A percentile compares a stretch with the other conserved stretches of the same genome.
Evolutionary conservation across 2,797 vertebrate species (phyloP).

Genomic region (Rhabdophis nuchalis): DNA sequence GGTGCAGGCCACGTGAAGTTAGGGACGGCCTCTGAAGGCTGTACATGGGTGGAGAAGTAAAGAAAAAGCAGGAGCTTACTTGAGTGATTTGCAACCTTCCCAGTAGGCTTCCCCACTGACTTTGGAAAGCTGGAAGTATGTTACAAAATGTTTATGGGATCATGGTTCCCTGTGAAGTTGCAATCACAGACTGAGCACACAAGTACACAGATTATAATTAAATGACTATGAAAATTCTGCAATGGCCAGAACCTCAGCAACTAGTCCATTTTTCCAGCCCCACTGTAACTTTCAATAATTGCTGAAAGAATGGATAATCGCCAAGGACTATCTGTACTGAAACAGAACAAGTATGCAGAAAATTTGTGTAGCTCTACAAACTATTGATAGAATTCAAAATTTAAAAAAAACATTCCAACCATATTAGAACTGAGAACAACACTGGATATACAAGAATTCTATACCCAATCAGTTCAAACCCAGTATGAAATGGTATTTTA

Average conservation of each 20-base stretch:
- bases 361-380: not conserved
- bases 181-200: not conserved
- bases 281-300: not conserved
- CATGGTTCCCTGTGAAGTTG: not conserved
- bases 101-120: not conserved
- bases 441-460: not conserved
- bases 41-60: not conserved
- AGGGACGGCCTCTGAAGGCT: not conserved
- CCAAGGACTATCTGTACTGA: not conserved
- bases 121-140: not conserved
- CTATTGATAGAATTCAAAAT: not conserved
- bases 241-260: not conserved
- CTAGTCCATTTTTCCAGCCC: not conserved
- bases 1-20: not conserved
- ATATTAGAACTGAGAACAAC: not conserved
- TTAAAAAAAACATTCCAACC: not conserved
- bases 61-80: not conserved
- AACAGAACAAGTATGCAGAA: not conserved
- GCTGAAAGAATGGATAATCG: not conserved
- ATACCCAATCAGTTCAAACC: not conserved
- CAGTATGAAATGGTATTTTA: not conserved
- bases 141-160: not conserved
- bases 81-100: not conserved
- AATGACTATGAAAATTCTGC: not conserved
- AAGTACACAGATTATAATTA: not conserved